Evolutionary conservation across 2,113 vertebrate species (phyloP), one percentile per base, ranked within the genome.

Genomic region (Hydrolagus affinis): DNA sequence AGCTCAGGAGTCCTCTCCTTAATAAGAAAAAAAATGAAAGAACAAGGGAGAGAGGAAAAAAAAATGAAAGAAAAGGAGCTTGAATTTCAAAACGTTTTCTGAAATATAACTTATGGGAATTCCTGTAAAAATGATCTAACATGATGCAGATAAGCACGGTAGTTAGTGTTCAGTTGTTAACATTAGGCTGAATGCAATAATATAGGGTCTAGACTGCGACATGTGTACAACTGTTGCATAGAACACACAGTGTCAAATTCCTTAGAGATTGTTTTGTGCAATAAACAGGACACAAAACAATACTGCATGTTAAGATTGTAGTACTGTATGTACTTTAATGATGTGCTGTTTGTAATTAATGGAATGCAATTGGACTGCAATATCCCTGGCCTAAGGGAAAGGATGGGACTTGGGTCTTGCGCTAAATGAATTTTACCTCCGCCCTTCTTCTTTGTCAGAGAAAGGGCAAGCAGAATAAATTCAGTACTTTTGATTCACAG

Each of bases 311-410:
- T 88, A 92, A 89, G 88, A 80, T 85, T 87, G 88, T 91, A 91
- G 87, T 88, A n/a, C n/a, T n/a, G n/a, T n/a, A 86, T 85, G 87
- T 89, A 88, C 72, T 89, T 91, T 90, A 90, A 89, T 92, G 90
- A 92, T 91, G 90, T 86, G 85, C 87, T 89, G 87, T 89, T 88
- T 87, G 89, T 91, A 91, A 89, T 91, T 89, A 91, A 92, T 91
- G 90, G 90, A 90, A 86, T 91, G 88, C 88, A 90, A 88, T 88
- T 91, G 88, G 89, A 89, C 88, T 88, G 88, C 89, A 88, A 88
- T 87, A 86, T 87, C 88, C 87, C 87, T 85, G 88, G 89, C 88
- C 89, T 90, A 76, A 23, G 32, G 44, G 17, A 59, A 62, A 83
- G 62, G 87, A 85, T 87, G 86, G 85, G 87, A 89, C 90, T 88